Percentiles rank a stretch among this genome's conserved stretches.
Conservation (phyloP, 2,797 vertebrate species). For the Peromyscus eremicus region DNA sequence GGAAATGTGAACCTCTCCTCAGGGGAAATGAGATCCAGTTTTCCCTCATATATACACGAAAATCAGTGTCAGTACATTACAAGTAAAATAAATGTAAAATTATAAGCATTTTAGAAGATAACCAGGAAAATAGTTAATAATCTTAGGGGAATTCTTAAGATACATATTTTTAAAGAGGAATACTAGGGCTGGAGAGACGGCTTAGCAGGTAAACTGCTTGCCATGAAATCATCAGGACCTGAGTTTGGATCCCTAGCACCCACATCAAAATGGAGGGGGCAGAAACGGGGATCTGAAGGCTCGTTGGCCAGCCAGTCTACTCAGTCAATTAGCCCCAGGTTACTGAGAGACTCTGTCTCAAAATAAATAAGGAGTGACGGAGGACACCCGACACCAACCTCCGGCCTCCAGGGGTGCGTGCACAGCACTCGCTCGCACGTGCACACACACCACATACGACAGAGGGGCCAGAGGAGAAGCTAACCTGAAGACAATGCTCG, state of each 20-base stretch:
- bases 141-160: background rate
- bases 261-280: background rate
- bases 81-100: slow-evolving; percentile 38
- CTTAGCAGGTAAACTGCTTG: too few relatives aligned
- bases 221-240: background rate
- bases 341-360: background rate
- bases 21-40: background rate
- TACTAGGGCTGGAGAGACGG: background rate
- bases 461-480: background rate
- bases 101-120: slow-evolving; percentile 8
- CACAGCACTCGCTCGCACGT: background rate
- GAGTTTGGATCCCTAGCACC: background rate
- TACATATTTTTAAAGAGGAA: background rate
- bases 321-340: background rate
- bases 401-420: background rate
- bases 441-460: background rate
- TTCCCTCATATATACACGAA: background rate
- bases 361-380: background rate
- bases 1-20: background rate
- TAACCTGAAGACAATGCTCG: background rate
- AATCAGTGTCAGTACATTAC: background rate
- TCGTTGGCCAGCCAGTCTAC: background rate
- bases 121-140: slow-evolving; percentile 18
- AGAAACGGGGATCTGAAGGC: background rate
- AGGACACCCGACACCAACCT: background rate